Base-by-base conservation (phyloP, 2,113 vertebrate species). In the Hoplias malabaricus region DNA sequence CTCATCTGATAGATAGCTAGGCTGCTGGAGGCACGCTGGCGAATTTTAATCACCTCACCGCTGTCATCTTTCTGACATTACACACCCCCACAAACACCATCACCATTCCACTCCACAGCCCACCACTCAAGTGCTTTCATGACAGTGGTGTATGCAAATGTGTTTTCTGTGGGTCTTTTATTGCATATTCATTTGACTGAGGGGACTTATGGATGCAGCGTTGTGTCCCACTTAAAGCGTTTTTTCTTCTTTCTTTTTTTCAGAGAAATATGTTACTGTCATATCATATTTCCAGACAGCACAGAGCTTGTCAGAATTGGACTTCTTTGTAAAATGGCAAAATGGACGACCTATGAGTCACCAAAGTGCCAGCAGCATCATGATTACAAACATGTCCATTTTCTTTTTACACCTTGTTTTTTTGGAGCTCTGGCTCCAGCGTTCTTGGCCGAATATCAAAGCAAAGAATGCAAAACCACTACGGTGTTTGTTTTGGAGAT, bases 231-330 rank as follows among this genome's bases (percentile, higher is more conserved):
- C 63, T 59, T 56, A 38, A 67, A 27, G 23, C 4, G 43, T 38
- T 19, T 57, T 42, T 67, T n/a, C 42, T 50, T 48, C 67, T 70
- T 33, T 13, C 16, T 14, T n/a, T 54, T 25, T 69, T 57, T 63
- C 8, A 8, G 12, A 2, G 19, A 1, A 6, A 50, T 7, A 69
- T 29, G 9, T 36, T 2, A 0, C 16, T 34, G 50, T 48, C 46
- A 7, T 79, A 83, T 81, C 81, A 73, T 86, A 83, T 89, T 82
- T 79, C 77, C 61, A 42, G 31, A 29, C 2, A 14, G 25, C 33
- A 63, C 40, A 12, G 46, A 67, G 63, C 75, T 63, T 61, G 61
- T 73, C 70, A 65, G 50, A 65, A 72, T 79, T 57, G 27, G 66
- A 0, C 21, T 71, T n/a, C 43, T 71, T 74, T 71, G 71, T 78